Conservation (phyloP, 2,113 vertebrate species). For the Bucco capensis region DNA sequence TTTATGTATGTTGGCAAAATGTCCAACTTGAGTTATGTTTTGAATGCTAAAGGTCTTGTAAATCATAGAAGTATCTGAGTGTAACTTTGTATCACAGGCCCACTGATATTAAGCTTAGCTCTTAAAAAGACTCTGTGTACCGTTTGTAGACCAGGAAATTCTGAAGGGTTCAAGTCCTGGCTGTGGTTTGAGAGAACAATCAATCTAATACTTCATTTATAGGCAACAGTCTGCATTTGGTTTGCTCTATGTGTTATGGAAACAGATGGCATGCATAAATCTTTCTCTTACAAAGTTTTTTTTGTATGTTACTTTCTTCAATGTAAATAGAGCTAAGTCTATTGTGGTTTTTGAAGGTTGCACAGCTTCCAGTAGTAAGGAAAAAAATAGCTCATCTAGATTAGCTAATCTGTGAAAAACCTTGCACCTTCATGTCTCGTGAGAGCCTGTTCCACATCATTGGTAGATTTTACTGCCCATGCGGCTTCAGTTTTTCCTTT, state of each 20-base stretch:
- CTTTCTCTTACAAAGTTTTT: neutral
- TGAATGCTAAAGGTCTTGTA: slow-evolving; percentile 4
- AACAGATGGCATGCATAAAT: neutral
- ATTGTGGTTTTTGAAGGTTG: neutral
- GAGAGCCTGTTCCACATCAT: neutral
- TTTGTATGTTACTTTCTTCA: neutral
- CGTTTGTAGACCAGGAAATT: neutral
- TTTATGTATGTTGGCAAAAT: neutral
- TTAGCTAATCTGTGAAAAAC: neutral
- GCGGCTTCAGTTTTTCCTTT: slow-evolving; percentile 3
- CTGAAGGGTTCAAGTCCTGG: neutral
- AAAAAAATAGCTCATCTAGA: neutral
- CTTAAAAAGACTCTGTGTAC: neutral
- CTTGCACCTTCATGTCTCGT: neutral
- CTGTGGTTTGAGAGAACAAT: neutral
- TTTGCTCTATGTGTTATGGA: neutral
- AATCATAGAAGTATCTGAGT: neutral
- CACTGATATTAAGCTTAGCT: neutral
- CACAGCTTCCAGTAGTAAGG: neutral
- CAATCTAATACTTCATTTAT: neutral
- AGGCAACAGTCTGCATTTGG: neutral
- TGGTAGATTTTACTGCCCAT: neutral
- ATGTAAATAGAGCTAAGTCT: neutral
- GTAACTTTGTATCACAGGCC: neutral
- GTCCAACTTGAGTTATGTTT: neutral